Evolutionary conservation across 2,888 invertebrate species (phyloP).

Genomic region (Hydropsyche betteni): DNA sequence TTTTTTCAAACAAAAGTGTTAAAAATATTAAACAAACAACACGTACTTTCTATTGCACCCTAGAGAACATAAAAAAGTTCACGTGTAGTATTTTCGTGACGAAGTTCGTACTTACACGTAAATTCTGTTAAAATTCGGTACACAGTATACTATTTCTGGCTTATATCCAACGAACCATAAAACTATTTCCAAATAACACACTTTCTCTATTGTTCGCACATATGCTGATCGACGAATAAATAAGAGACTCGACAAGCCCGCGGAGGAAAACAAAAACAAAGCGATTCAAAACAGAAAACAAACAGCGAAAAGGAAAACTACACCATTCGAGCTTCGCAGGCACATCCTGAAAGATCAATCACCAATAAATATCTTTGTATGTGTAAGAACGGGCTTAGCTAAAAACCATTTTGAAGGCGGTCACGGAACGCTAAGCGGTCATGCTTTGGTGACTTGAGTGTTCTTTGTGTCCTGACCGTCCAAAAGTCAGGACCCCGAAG

Average conservation of each 20-base stretch:
- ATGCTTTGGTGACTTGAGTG: constrained; percentile 5
- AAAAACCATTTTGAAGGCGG: constrained; percentile 11
- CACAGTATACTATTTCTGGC: constrained; percentile 15
- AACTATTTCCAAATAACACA: constrained; percentile 33
- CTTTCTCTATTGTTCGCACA: constrained; percentile 26
- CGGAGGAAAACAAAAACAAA: neutral
- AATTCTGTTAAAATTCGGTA: constrained; percentile 8
- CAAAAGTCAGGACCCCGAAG: constrained; percentile 23
- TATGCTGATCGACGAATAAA: constrained; percentile 8
- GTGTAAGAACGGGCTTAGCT: neutral
- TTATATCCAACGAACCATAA: constrained; percentile 23
- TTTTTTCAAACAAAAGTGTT: too few relatives aligned
- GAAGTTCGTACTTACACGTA: neutral
- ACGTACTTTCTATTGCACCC: too few relatives aligned
- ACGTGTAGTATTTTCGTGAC: neutral
- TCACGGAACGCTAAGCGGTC: constrained; percentile 9
- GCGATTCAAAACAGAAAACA: neutral
- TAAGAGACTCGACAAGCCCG: neutral
- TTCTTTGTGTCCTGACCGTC: constrained; percentile 9
- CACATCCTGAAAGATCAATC: constrained; percentile 13
- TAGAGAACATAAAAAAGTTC: too few relatives aligned
- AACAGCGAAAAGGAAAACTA: too few relatives aligned
- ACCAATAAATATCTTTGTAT: neutral
- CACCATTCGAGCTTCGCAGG: neutral
- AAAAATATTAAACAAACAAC: too few relatives aligned